Conservation (phyloP, 2,113 vertebrate genomes). For the Anguilla japonica region DNA sequence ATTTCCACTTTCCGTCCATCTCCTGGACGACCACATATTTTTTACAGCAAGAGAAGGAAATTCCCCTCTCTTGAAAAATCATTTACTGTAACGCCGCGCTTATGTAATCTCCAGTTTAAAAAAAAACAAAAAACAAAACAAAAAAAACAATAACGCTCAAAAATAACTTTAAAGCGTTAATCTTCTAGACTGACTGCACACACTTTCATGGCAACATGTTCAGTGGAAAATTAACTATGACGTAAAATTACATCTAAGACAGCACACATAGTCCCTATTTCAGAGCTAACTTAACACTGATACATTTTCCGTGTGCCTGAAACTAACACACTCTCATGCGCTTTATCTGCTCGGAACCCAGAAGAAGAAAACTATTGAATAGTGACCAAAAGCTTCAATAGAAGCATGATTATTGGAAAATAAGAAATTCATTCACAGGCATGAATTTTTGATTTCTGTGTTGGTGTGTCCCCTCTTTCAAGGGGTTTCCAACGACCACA, state of each 20-base stretch:
- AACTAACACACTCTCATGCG: background rate
- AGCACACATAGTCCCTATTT: no score
- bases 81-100: background rate
- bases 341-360: background rate
- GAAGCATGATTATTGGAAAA: background rate
- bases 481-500: background rate
- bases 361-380: background rate
- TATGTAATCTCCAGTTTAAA: constrained; percentile 4
- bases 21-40: background rate
- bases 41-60: constrained; percentile 5
- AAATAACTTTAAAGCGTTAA: background rate
- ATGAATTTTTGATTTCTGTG: background rate
- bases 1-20: background rate
- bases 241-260: no score
- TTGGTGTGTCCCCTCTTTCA: background rate
- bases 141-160: background rate
- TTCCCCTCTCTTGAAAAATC: background rate
- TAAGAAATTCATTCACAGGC: background rate
- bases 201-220: no score
- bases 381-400: background rate
- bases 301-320: no score
- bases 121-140: background rate
- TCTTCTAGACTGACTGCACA: no score
- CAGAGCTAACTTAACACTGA: no score
- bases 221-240: no score